Conservation (phyloP, 2,888 invertebrate genomes). For the Strigamia crassipes region DNA sequence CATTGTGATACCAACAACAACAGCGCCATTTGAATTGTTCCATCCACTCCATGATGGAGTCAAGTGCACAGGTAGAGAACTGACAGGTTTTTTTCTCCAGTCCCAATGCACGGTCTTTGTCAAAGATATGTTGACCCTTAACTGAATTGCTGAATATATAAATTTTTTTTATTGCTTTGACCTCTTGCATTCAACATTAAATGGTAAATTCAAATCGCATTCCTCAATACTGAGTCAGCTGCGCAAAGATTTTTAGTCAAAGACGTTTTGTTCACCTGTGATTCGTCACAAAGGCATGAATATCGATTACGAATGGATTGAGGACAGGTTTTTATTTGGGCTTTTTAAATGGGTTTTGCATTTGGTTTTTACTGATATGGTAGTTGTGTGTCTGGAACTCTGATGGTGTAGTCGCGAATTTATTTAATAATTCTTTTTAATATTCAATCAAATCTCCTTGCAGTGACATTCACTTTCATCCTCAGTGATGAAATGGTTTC, state of each 20-base stretch:
- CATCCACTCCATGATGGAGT: constrained; percentile 7
- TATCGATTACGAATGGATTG: neutral
- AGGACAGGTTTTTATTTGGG: neutral
- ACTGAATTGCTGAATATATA: neutral
- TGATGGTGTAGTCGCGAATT: neutral
- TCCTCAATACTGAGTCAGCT: constrained; percentile 5
- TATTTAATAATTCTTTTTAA: constrained; percentile 1
- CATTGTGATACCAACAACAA: constrained; percentile 2
- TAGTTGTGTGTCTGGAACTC: neutral
- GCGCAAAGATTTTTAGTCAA: neutral
- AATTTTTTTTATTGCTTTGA: neutral
- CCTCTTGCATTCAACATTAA: constrained; percentile 19
- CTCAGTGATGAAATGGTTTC: neutral
- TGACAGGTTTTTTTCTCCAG: constrained; percentile 1
- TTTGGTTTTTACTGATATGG: neutral
- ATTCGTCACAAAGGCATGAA: neutral
- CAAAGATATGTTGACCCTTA: constrained; percentile 7
- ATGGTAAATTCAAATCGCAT: constrained; percentile 32
- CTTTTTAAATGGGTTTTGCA: neutral
- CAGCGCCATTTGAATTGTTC: constrained; percentile 9
- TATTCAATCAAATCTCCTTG: constrained; percentile 8
- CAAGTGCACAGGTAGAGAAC: neutral
- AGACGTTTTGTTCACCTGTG: constrained; percentile 13
- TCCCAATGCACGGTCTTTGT: neutral
- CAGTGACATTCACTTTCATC: constrained; percentile 12